phyloP scores from a whole-genome alignment of 1,140 invertebrate genomes.

The Eubasilissa regina region DNA sequence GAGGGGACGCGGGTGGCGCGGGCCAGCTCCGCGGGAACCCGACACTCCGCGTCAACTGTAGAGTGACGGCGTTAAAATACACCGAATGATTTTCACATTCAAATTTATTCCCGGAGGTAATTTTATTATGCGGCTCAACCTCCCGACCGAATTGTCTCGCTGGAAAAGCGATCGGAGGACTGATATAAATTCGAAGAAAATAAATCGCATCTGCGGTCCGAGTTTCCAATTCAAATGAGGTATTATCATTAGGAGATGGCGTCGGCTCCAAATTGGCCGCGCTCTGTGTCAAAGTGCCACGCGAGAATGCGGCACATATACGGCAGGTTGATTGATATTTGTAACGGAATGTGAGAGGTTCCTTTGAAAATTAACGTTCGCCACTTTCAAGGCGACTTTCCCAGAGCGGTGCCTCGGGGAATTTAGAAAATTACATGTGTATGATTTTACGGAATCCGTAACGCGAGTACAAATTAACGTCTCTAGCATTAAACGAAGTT shows the following conservation, averaged over 20 bases:
- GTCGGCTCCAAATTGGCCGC: not conserved
- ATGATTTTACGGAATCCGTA: too few species aligned
- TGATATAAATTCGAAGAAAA: conserved; percentile 40
- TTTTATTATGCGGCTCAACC: conserved; percentile 57
- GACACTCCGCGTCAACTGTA: conserved; percentile 20
- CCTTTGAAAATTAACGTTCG: not conserved
- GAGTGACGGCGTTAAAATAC: conserved; percentile 45
- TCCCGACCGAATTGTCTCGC: conserved; percentile 56
- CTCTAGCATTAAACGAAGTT: too few species aligned
- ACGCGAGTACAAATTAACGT: too few species aligned
- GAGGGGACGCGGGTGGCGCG: conserved; percentile 7
- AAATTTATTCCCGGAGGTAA: conserved; percentile 60
- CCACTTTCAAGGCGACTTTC: not conserved
- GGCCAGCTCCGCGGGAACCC: not conserved
- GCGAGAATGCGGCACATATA: not conserved
- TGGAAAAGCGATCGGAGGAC: conserved; percentile 39
- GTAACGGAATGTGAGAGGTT: not conserved
- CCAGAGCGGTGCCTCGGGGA: too few species aligned
- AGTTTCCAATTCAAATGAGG: conserved; percentile 52
- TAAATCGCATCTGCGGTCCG: conserved; percentile 41
- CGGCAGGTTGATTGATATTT: conserved; percentile 25
- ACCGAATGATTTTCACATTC: conserved; percentile 58
- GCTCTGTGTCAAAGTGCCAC: conserved; percentile 19
- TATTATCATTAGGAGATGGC: conserved; percentile 43
- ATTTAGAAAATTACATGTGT: too few species aligned